Percentiles rank a stretch among this genome's conserved stretches.
Evolutionary conservation across 2,888 invertebrate species (phyloP).

Genomic region (Mythimna albipuncta): DNA sequence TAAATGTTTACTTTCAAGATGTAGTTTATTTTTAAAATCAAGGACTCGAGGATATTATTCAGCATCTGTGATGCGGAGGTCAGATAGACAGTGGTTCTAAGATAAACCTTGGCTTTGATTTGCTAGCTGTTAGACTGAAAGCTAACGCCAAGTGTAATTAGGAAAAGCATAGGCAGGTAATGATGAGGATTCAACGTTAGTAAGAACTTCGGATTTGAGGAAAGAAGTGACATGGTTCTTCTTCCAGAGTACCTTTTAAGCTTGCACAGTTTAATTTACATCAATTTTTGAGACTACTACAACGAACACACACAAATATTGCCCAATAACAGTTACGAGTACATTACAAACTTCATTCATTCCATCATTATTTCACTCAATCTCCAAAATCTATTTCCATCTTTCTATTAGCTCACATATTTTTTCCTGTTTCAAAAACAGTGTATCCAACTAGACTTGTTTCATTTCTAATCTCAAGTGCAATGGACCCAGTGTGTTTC

Average conservation of each 20-base stretch:
- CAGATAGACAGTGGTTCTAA: neutral
- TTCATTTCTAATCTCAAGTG: conserved; percentile 49
- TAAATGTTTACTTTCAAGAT: too few species aligned
- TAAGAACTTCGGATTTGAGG: neutral
- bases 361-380: conserved; percentile 8
- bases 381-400: conserved; percentile 20
- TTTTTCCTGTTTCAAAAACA: conserved; percentile 13
- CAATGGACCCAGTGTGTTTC: conserved; percentile 63
- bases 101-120: neutral
- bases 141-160: neutral
- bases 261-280: neutral
- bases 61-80: neutral
- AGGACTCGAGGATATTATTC: neutral
- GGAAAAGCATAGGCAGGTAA: neutral
- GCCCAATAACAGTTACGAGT: conserved; percentile 13
- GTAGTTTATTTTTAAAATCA: neutral
- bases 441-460: conserved; percentile 24
- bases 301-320: conserved; percentile 7
- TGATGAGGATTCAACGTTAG: neutral
- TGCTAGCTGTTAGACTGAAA: neutral
- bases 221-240: neutral
- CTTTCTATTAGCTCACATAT: conserved; percentile 22
- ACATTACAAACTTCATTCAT: conserved; percentile 37
- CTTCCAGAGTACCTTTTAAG: neutral
- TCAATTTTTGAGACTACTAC: neutral